phyloP scores from a whole-genome alignment of 2,797 vertebrate genomes.

The Phylloscopus collybita region DNA sequence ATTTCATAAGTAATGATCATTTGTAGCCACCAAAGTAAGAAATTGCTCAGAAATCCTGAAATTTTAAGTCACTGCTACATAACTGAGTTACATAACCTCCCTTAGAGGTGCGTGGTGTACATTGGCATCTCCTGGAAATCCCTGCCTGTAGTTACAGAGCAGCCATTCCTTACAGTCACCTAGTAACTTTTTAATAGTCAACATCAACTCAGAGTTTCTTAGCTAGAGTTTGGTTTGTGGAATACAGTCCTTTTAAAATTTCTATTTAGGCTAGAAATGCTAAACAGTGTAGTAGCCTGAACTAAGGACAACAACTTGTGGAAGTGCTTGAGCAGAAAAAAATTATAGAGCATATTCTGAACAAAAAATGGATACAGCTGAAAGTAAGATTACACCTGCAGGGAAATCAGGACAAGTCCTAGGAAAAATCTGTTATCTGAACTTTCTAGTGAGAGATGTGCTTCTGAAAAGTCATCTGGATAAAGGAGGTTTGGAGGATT shows the following conservation, averaged over 20 bases:
- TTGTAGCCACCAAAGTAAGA: neutral
- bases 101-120: neutral
- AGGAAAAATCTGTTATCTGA: slow-evolving; percentile 68
- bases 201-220: slow-evolving; percentile 58
- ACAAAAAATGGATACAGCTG: slow-evolving; percentile 52
- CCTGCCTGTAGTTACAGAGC: neutral
- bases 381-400: neutral
- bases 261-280: neutral
- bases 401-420: slow-evolving; percentile 59
- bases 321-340: neutral
- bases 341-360: neutral
- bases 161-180: slow-evolving; percentile 71
- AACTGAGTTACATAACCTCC: neutral
- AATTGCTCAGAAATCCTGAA: neutral
- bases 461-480: slow-evolving; percentile 33
- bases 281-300: neutral
- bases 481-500: neutral
- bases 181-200: slow-evolving; percentile 74
- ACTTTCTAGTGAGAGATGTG: slow-evolving; percentile 9
- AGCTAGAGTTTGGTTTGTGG: neutral
- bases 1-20: neutral
- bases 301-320: neutral
- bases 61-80: neutral
- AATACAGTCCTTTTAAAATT: neutral
- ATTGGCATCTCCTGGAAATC: neutral